These are phyloP conservation scores for Eupithecia insigniata DNA, from an alignment of 2,888 invertebrate species.

Conservation along the genomic window DNA sequence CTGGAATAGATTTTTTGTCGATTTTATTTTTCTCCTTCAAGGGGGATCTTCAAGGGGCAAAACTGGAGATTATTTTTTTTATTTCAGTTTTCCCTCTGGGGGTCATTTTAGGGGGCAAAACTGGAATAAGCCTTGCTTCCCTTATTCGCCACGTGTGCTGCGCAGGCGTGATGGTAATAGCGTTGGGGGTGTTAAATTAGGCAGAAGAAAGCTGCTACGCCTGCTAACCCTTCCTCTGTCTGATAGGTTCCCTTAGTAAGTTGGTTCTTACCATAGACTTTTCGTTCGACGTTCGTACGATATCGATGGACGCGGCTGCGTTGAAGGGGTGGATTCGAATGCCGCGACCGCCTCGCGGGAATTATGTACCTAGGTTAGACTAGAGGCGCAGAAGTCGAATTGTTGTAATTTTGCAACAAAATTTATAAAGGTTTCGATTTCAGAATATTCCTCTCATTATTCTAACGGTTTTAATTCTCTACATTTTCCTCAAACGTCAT, in stretches of 20 bases:
- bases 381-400: not conserved
- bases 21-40: too few species aligned
- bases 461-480: not conserved
- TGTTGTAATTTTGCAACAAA: not conserved
- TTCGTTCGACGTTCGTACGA: too few species aligned
- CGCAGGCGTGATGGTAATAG: not conserved
- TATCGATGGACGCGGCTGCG: not conserved
- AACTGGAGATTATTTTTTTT: too few species aligned
- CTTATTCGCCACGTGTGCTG: too few species aligned
- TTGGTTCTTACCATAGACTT: too few species aligned
- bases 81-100: too few species aligned
- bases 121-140: too few species aligned
- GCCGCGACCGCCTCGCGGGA: not conserved
- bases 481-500: not conserved
- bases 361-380: not conserved
- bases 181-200: not conserved
- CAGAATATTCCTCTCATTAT: not conserved
- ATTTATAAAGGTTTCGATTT: not conserved
- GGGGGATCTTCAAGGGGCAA: too few species aligned
- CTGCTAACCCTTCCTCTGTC: too few species aligned
- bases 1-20: too few species aligned
- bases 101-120: too few species aligned
- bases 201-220: not conserved
- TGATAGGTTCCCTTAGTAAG: not conserved
- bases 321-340: not conserved